Evolutionary conservation across 2,113 vertebrate genomes (phyloP).

Genomic region (Alexandromys fortis): DNA sequence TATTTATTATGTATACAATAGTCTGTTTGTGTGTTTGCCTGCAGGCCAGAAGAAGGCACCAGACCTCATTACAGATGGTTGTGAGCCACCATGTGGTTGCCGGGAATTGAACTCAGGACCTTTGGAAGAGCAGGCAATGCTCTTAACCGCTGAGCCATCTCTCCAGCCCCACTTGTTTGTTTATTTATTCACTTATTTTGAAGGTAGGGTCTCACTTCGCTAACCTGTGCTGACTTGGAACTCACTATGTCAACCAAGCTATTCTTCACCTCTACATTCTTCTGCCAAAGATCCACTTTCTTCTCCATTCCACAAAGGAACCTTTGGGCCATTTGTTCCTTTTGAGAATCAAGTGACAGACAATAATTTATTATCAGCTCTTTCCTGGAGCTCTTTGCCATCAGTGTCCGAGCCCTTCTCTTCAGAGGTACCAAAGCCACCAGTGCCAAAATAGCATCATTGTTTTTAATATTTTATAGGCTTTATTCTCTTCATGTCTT

Average conservation of each 20-base stretch:
- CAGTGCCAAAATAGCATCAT: not conserved
- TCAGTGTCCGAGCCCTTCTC: not conserved
- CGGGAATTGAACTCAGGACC: no score
- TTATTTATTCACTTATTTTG: not conserved
- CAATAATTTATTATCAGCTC: not conserved
- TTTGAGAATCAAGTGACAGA: not conserved
- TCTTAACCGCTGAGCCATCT: no score
- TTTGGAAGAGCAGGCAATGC: no score
- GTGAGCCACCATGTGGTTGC: no score
- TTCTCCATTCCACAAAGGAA: not conserved
- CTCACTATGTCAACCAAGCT: not conserved
- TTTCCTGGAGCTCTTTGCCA: not conserved
- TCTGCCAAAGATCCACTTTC: not conserved
- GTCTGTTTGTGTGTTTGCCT: no score
- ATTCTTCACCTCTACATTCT: not conserved
- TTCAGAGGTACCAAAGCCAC: not conserved
- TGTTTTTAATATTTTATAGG: not conserved
- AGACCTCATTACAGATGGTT: no score
- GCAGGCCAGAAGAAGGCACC: no score
- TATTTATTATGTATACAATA: not conserved
- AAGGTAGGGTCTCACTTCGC: not conserved
- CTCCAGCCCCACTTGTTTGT: not conserved
- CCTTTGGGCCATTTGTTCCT: not conserved
- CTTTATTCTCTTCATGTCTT: slow-evolving; percentile 17
- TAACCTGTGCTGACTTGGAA: not conserved